phyloP scores from a whole-genome alignment of 1,140 invertebrate genomes.

The Dendroctonus valens region DNA sequence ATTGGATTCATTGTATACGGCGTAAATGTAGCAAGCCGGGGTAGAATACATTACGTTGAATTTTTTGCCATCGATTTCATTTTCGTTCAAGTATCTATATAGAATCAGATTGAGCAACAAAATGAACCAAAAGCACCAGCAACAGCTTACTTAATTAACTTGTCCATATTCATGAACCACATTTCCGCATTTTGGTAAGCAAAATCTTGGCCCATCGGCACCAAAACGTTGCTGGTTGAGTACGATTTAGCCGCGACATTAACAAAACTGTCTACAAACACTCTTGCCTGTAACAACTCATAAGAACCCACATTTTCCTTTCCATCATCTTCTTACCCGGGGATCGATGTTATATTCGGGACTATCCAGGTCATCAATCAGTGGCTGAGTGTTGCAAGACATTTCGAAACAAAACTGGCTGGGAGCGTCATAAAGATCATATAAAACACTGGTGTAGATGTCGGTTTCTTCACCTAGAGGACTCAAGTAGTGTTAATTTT shows the following conservation, averaged over 20 bases:
- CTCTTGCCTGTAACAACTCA: constrained; percentile 50
- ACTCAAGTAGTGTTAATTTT: neutral
- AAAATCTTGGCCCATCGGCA: constrained; percentile 47
- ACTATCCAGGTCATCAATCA: constrained; percentile 69
- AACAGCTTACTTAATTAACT: constrained; percentile 63
- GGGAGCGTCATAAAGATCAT: constrained; percentile 78
- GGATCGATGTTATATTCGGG: constrained; percentile 69
- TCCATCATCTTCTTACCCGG: constrained; percentile 55
- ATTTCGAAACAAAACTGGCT: constrained; percentile 88
- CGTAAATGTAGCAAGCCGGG: constrained; percentile 87
- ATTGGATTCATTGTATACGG: constrained; percentile 64
- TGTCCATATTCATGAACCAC: constrained; percentile 70
- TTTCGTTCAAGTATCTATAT: constrained; percentile 52
- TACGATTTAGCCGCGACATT: constrained; percentile 46
- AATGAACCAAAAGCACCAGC: neutral
- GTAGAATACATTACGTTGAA: constrained; percentile 88
- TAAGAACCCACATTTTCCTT: neutral
- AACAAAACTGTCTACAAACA: constrained; percentile 45
- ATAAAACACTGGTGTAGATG: constrained; percentile 71
- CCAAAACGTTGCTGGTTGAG: constrained; percentile 39
- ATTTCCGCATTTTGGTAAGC: constrained; percentile 58
- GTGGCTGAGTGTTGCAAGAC: constrained; percentile 76
- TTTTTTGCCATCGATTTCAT: constrained; percentile 33
- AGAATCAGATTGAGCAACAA: neutral
- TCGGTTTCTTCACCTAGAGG: constrained; percentile 56